These are phyloP conservation scores for Petaurus breviceps DNA, from an alignment of 2,113 vertebrate species.

Conservation along the genomic window DNA sequence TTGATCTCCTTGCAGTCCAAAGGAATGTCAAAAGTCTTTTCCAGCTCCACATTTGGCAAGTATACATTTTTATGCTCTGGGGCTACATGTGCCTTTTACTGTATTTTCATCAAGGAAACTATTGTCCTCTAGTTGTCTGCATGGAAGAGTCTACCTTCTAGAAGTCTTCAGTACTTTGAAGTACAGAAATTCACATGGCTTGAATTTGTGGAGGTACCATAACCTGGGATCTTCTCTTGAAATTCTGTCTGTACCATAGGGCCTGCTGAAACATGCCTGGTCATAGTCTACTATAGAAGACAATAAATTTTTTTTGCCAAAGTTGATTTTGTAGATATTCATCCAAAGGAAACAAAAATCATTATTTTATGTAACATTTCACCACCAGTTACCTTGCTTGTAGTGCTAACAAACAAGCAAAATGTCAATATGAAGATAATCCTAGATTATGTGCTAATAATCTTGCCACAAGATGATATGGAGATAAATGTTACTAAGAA, in stretches of 20 bases:
- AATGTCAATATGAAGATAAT: neutral
- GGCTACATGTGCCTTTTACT: neutral
- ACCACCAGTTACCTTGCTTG: neutral
- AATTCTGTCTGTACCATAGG: neutral
- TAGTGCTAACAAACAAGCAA: neutral
- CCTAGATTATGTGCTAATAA: neutral
- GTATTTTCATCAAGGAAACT: neutral
- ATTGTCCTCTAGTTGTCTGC: neutral
- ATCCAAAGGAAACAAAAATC: neutral
- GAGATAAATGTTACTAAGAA: neutral
- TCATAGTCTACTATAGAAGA: neutral
- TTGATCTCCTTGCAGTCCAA: too few relatives aligned
- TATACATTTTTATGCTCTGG: neutral
- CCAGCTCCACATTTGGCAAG: too few relatives aligned
- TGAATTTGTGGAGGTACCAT: neutral
- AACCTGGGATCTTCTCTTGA: neutral
- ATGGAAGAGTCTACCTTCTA: neutral
- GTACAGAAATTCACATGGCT: neutral
- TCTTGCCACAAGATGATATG: neutral
- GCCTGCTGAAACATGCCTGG: neutral
- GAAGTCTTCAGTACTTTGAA: neutral
- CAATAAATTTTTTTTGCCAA: neutral
- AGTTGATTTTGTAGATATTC: neutral
- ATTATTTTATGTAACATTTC: neutral
- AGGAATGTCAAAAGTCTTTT: too few relatives aligned